Percentiles rank a stretch among this genome's conserved stretches.
Conservation (phyloP, 2,113 vertebrate species). For the Phylloscopus whistleri region DNA sequence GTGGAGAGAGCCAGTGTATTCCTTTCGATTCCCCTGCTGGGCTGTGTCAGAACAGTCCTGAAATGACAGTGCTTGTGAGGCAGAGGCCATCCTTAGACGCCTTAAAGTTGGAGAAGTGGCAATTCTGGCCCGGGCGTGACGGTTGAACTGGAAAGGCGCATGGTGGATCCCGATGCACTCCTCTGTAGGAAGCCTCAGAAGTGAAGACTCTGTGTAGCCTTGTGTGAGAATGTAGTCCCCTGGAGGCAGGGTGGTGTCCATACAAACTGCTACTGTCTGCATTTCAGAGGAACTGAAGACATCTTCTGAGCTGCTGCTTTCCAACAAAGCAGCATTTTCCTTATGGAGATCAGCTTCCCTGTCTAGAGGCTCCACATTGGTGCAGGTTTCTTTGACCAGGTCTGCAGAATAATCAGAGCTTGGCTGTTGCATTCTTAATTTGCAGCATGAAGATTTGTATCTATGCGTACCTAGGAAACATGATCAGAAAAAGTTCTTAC, state of each 20-base stretch:
- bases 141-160: constrained; percentile 79
- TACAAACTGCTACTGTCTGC: not conserved
- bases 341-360: not conserved
- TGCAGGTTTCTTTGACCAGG: not conserved
- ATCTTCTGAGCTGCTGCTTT: not conserved
- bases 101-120: constrained; percentile 87
- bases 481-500: not conserved
- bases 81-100: constrained; percentile 75
- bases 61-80: constrained; percentile 2
- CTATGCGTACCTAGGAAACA: not conserved
- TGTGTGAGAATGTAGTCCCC: not conserved
- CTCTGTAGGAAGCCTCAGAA: constrained; percentile 19
- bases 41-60: constrained; percentile 29
- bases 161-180: constrained; percentile 38
- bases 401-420: not conserved
- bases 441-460: not conserved
- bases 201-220: not conserved
- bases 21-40: not conserved
- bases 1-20: not conserved
- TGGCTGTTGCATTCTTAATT: constrained; percentile 34
- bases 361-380: not conserved
- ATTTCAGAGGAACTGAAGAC: not conserved
- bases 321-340: not conserved
- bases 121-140: constrained; percentile 81
- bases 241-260: not conserved